phyloP scores from a whole-genome alignment of 2,113 vertebrate genomes.

The Pluvialis apricaria region DNA sequence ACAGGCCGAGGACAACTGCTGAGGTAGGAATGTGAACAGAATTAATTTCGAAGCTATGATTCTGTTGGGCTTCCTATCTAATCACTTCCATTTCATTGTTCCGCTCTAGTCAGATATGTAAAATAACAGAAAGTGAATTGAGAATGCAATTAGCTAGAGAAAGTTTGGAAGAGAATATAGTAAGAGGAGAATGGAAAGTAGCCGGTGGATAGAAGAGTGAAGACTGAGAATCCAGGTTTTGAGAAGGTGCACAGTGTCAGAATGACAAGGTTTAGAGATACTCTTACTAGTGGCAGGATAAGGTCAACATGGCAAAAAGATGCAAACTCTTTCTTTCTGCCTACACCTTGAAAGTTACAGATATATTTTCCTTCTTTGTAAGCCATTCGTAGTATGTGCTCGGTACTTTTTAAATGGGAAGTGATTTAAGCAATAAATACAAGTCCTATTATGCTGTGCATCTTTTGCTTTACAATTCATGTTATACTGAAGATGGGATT shows the following conservation, averaged over 20 bases:
- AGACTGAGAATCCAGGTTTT: neutral
- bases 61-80: neutral
- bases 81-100: neutral
- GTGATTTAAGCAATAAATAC: neutral
- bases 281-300: neutral
- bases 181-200: neutral
- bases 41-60: neutral
- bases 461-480: neutral
- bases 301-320: neutral
- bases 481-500: neutral
- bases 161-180: neutral
- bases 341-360: neutral
- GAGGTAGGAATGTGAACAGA: neutral
- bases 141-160: neutral
- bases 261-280: neutral
- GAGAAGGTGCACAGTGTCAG: neutral
- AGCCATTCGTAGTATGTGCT: neutral
- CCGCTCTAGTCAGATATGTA: neutral
- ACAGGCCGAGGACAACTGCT: neutral
- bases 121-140: neutral
- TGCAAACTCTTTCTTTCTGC: neutral
- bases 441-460: fast-evolving
- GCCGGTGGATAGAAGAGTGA: neutral
- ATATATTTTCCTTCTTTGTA: neutral
- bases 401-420: neutral